Evolutionary conservation across 2,888 invertebrate genomes (phyloP).

Genomic region (Acanthosepion lycidas): DNA sequence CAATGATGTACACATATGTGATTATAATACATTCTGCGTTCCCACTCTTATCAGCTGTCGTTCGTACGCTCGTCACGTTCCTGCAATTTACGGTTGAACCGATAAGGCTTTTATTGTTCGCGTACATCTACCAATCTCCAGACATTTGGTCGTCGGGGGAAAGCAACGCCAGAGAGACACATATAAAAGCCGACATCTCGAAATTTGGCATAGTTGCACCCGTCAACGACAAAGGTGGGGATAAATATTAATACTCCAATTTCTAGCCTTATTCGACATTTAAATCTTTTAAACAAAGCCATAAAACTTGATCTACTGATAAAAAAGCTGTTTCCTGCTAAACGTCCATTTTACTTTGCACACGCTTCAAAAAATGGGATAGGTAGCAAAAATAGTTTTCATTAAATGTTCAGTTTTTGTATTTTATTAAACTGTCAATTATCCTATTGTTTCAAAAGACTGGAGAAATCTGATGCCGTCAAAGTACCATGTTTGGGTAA

Average conservation of each 20-base stretch:
- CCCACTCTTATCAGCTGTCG: background rate
- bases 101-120: constrained; percentile 20
- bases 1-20: constrained; percentile 17
- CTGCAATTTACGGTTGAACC: background rate
- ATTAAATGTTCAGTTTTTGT: no score
- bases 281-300: background rate
- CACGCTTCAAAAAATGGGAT: no score
- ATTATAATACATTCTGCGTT: background rate
- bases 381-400: no score
- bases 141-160: background rate
- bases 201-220: background rate
- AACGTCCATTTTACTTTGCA: no score
- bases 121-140: constrained; percentile 15
- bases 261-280: background rate
- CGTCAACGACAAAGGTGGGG: background rate
- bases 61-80: constrained; percentile 33
- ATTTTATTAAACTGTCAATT: no score
- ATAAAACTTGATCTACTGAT: background rate
- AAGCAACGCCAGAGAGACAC: background rate
- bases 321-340: background rate
- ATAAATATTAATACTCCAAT: background rate
- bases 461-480: no score
- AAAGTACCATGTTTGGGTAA: no score
- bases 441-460: no score
- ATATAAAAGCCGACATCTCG: background rate